Evolutionary conservation across 2,888 invertebrate species (phyloP).

Genomic region (Strigamia transsilvanica): DNA sequence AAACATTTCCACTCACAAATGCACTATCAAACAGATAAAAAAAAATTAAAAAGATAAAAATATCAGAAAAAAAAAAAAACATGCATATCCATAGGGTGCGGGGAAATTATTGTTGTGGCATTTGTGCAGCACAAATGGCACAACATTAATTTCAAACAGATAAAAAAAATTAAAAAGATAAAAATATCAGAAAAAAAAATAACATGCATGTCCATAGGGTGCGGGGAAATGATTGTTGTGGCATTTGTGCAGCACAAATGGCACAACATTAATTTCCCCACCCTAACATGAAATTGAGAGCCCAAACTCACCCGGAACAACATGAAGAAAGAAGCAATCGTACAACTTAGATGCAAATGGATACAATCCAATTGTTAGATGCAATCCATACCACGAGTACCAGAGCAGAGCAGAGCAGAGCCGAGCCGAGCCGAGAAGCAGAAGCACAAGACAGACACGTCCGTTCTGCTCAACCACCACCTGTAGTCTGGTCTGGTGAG

Average conservation of each 20-base stretch:
- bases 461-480: constrained; percentile 43
- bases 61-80: not conserved
- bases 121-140: too few relatives aligned
- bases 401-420: not conserved
- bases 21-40: not conserved
- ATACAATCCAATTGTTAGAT: not conserved
- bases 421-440: not conserved
- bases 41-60: not conserved
- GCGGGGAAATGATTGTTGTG: too few relatives aligned
- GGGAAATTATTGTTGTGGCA: too few relatives aligned
- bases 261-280: not conserved
- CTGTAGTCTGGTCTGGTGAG: constrained; percentile 32
- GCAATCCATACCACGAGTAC: not conserved
- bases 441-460: constrained; percentile 16
- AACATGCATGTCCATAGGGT: too few relatives aligned
- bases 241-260: too few relatives aligned
- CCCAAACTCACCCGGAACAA: constrained; percentile 39
- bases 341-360: constrained; percentile 23
- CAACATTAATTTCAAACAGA: not conserved
- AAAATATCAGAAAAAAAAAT: too few relatives aligned
- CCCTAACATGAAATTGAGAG: not conserved
- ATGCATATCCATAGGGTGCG: too few relatives aligned
- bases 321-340: constrained; percentile 30
- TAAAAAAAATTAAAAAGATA: not conserved
- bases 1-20: not conserved